These are phyloP conservation scores for Molothrus ater DNA, from an alignment of 2,797 vertebrate genomes.

Conservation along the genomic window DNA sequence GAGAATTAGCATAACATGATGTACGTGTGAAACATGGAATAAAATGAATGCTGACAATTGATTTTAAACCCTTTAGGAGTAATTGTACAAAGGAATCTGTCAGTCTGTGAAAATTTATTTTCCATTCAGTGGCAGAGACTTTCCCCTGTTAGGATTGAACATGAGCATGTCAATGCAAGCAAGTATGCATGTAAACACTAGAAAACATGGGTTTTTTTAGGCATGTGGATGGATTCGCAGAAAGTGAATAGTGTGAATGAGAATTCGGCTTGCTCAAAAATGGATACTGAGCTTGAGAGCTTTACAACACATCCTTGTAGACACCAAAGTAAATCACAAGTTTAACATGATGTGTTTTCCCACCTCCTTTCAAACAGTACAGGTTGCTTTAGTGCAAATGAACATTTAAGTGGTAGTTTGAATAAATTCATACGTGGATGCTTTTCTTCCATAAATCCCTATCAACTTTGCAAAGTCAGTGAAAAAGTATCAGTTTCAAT, in stretches of 20 bases:
- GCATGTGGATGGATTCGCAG: neutral
- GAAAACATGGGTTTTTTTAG: neutral
- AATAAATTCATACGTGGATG: neutral
- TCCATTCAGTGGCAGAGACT: neutral
- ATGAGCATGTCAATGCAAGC: neutral
- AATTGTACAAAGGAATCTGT: neutral
- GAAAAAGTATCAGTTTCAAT: neutral
- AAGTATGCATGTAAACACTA: neutral
- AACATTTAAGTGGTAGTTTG: neutral
- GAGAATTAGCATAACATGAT: neutral
- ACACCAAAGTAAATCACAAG: neutral
- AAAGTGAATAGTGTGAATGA: neutral
- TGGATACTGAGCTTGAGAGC: neutral
- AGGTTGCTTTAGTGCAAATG: neutral
- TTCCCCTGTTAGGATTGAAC: neutral
- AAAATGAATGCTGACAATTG: neutral
- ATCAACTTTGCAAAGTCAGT: neutral
- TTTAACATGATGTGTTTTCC: neutral
- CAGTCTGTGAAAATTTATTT: neutral
- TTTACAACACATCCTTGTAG: neutral
- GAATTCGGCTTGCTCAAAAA: neutral
- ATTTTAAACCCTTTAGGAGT: neutral
- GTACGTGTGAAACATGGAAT: neutral
- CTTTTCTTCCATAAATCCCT: neutral
- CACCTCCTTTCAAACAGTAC: neutral